Conservation (phyloP, 2,113 vertebrate species). For the Psammodynastes pulverulentus region DNA sequence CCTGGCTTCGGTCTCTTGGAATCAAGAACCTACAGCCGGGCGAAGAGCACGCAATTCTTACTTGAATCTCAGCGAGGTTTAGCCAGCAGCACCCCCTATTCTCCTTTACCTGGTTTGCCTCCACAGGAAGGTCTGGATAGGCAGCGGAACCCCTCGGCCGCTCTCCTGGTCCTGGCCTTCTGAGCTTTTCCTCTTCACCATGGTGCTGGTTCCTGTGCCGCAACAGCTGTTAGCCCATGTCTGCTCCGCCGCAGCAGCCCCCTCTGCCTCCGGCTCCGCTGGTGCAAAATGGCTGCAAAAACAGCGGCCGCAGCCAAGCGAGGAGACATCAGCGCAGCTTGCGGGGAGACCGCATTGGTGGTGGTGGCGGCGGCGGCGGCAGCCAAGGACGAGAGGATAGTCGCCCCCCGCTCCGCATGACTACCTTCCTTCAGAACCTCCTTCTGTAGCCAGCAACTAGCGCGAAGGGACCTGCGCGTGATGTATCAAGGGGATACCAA, state of each 20-base stretch:
- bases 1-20: neutral
- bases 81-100: neutral
- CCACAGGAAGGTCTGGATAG: conserved; percentile 98
- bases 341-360: neutral
- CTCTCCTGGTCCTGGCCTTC: conserved; percentile 91
- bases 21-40: neutral
- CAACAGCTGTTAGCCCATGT: conserved; percentile 25
- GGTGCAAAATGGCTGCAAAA: conserved; percentile 87
- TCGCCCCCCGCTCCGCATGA: conserved; percentile 55
- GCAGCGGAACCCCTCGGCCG: conserved; percentile 90
- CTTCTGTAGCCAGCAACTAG: conserved; percentile 76
- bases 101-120: conserved; percentile 91
- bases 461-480: neutral
- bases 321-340: conserved; percentile 3
- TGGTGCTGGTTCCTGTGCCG: conserved; percentile 63
- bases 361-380: neutral
- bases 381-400: conserved; percentile 60
- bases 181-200: conserved; percentile 98
- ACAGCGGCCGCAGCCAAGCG: conserved; percentile 55
- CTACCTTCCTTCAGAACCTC: conserved; percentile 78
- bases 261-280: conserved; percentile 35
- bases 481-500: neutral
- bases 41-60: neutral
- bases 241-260: conserved; percentile 22
- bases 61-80: neutral